Evolutionary conservation across 2,113 vertebrate species (phyloP), one percentile per base, ranked within the genome.

Genomic region (Abramis brama): DNA sequence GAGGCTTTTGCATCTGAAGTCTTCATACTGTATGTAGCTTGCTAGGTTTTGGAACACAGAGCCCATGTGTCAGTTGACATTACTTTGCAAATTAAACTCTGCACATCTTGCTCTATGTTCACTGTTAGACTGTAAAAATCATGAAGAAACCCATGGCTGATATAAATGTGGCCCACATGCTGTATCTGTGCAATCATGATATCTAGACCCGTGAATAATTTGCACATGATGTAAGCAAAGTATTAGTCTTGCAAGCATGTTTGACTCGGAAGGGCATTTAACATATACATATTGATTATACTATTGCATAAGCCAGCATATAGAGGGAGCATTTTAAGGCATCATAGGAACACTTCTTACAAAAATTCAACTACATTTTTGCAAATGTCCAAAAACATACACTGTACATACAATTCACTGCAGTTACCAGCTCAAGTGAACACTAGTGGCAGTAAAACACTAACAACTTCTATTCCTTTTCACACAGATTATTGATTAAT

Each of bases 211-310:
- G 13, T 10, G 33, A 60, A 43, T 79, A 4, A 23, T 62, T 43
- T 59, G 12, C 21, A 43, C 77, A 78, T 79, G 52, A 36, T 47
- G 43, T 5, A 36, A 59, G 11, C 30, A 39, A 79, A 79, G 33
- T 60, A n/a, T 60, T 64, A 43, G 2, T 62, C 23, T 64, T 80
- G 78, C 23, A 80, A 80, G 59, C 36, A 80, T 80, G n/a, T 13
- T 79, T 39, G 36, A 62, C 78, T 80, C 15, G 1, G 36, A 62
- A 17, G 23, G 4, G 36, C n/a, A 43, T 43, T 43, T 10, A 43
- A 27, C 27, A 80, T 19, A 19, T 80, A 45, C 15, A 17, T 25
- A 80, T 19, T 64, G 23, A 79, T 79, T 79, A 59, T 79, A 30
- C 4, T 27, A 2, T 64, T 27, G 78, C 36, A 12, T 80, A 62